These are phyloP conservation scores for Octonoba sinensis DNA, from an alignment of 2,888 invertebrate species.

Conservation along the genomic window DNA sequence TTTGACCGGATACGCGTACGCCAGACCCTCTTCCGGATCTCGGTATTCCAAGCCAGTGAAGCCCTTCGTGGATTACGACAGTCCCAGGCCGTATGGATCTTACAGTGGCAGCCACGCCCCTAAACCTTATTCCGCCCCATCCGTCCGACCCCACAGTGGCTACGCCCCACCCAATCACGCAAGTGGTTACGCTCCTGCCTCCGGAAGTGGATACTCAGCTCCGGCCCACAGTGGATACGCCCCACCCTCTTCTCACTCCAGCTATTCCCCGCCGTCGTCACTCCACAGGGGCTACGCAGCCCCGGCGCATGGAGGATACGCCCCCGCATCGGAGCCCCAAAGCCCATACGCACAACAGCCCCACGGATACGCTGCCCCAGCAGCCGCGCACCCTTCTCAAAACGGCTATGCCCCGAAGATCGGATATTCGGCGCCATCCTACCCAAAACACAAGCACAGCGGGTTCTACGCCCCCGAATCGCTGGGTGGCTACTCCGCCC, in stretches of 20 bases:
- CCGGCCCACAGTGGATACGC: slow-evolving; percentile 24
- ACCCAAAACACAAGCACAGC: neutral
- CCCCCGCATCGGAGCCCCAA: neutral
- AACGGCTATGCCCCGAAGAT: slow-evolving; percentile 21
- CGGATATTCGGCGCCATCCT: slow-evolving; percentile 8
- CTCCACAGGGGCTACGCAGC: slow-evolving; percentile 13
- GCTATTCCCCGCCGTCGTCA: slow-evolving; percentile 14
- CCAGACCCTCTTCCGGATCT: slow-evolving; percentile 35
- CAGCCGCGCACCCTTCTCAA: neutral
- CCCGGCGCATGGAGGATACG: slow-evolving; percentile 9
- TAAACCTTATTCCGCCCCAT: slow-evolving; percentile 26
- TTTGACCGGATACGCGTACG: slow-evolving; percentile 12
- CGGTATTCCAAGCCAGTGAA: neutral
- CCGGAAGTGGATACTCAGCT: slow-evolving; percentile 24
- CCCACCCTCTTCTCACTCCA: slow-evolving; percentile 11
- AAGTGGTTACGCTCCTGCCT: slow-evolving; percentile 28
- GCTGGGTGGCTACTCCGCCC: slow-evolving; percentile 5
- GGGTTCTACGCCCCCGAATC: neutral
- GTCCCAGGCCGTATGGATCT: no score
- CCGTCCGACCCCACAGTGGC: slow-evolving; percentile 7
- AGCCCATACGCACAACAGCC: slow-evolving; percentile 23
- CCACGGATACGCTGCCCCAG: neutral
- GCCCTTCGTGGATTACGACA: no score
- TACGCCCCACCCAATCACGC: slow-evolving; percentile 17
- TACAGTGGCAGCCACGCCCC: slow-evolving; percentile 12